These are phyloP conservation scores for Galerucella pusilla DNA, from an alignment of 2,888 invertebrate genomes.

Conservation along the genomic window DNA sequence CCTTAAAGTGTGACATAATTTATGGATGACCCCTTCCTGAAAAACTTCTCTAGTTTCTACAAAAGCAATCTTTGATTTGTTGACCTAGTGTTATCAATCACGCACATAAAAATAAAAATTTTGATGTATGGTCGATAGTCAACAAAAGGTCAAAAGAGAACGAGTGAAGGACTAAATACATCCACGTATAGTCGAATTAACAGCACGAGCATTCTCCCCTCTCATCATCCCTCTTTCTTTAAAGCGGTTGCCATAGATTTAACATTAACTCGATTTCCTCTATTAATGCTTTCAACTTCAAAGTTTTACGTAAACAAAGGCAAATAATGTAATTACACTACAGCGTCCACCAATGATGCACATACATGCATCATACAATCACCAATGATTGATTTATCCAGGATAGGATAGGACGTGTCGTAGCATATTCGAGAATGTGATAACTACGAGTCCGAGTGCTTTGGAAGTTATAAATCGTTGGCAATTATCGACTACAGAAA, in stretches of 20 bases:
- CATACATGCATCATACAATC: background rate
- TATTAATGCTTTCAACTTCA: background rate
- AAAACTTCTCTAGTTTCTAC: too few relatives aligned
- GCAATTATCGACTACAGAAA: background rate
- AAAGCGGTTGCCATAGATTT: slow-evolving; percentile 5
- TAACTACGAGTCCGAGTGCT: background rate
- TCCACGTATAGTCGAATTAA: background rate
- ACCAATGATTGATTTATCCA: slow-evolving; percentile 4
- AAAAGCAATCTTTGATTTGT: too few relatives aligned
- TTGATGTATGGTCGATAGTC: too few relatives aligned
- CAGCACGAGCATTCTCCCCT: background rate
- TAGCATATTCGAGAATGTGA: background rate
- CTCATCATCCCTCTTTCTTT: background rate
- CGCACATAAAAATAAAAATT: too few relatives aligned
- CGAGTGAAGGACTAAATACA: background rate
- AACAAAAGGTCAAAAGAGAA: background rate
- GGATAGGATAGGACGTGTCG: background rate
- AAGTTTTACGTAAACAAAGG: background rate
- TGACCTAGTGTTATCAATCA: too few relatives aligned
- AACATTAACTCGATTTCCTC: slow-evolving; percentile 4
- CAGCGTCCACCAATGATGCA: slow-evolving; percentile 1
- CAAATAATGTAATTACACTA: slow-evolving; percentile 3
- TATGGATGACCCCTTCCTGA: too few relatives aligned
- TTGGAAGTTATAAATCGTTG: background rate
- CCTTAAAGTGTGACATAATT: too few relatives aligned